phyloP scores from a whole-genome alignment of 2,113 vertebrate species.

The Brienomyrus brachyistius region DNA sequence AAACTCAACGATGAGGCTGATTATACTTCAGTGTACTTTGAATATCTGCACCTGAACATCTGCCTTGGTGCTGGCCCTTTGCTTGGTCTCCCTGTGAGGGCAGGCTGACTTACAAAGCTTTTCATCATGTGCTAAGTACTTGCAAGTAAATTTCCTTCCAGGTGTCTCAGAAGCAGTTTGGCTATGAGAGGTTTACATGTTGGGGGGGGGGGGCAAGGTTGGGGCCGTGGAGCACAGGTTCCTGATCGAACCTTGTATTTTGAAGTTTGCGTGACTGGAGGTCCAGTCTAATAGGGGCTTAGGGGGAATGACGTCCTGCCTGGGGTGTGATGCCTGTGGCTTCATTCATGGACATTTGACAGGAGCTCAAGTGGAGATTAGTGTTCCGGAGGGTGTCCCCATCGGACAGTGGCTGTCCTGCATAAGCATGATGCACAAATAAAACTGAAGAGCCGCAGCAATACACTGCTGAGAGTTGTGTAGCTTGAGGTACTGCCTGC shows the following conservation, averaged over 20 bases:
- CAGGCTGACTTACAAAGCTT: background rate
- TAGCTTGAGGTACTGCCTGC: background rate
- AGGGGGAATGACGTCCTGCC: background rate
- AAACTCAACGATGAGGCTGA: background rate
- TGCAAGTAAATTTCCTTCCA: background rate
- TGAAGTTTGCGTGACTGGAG: background rate
- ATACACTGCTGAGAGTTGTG: background rate
- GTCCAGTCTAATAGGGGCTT: background rate
- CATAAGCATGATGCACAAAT: background rate
- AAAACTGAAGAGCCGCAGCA: background rate
- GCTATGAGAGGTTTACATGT: background rate
- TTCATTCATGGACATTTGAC: background rate
- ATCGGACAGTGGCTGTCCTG: background rate
- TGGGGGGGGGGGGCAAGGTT: background rate
- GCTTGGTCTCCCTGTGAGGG: background rate
- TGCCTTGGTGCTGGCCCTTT: background rate
- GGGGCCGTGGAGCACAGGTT: background rate
- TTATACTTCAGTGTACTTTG: background rate
- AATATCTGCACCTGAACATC: background rate
- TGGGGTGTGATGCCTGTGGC: background rate
- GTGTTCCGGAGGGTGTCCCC: background rate
- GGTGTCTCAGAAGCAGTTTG: background rate
- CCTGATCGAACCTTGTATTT: background rate
- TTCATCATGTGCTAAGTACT: background rate
- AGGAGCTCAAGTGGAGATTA: background rate